Evolutionary conservation across 64 coral and sea anemone genomes (phyloP).

Genomic region (Orbicella faveolata): DNA sequence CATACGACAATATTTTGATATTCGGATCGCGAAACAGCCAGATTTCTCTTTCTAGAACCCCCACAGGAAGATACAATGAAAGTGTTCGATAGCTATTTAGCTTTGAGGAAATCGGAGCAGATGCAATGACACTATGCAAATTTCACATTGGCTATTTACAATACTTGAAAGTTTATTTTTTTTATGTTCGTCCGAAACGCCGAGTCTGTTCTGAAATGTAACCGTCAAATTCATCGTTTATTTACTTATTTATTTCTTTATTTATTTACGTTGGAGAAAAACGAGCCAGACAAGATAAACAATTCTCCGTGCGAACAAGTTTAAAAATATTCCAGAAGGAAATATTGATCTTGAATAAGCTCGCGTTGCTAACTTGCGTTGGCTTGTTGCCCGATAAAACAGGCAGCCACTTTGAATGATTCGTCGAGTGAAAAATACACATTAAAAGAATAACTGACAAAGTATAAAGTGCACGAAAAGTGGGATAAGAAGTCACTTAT

Average conservation of each 20-base stretch:
- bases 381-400: too few relatives aligned
- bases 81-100: not conserved
- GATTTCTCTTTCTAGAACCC: slow-evolving; percentile 2
- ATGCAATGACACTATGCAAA: not conserved
- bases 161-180: not conserved
- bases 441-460: too few relatives aligned
- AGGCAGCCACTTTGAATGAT: too few relatives aligned
- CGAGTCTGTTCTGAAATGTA: not conserved
- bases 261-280: not conserved
- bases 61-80: not conserved
- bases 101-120: not conserved
- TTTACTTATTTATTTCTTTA: not conserved
- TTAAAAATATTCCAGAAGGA: too few relatives aligned
- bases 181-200: not conserved
- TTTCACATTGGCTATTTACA: not conserved
- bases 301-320: too few relatives aligned
- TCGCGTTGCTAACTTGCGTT: too few relatives aligned
- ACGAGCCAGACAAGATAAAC: not conserved
- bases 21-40: not conserved
- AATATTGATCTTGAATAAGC: too few relatives aligned
- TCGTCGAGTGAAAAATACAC: too few relatives aligned
- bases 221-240: not conserved
- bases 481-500: too few relatives aligned
- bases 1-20: slow-evolving; percentile 13
- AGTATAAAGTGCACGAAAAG: too few relatives aligned